Evolutionary conservation across 64 coral and sea anemone genomes (phyloP), one percentile per base, ranked within the genome.

Genomic region (Orbicella faveolata): DNA sequence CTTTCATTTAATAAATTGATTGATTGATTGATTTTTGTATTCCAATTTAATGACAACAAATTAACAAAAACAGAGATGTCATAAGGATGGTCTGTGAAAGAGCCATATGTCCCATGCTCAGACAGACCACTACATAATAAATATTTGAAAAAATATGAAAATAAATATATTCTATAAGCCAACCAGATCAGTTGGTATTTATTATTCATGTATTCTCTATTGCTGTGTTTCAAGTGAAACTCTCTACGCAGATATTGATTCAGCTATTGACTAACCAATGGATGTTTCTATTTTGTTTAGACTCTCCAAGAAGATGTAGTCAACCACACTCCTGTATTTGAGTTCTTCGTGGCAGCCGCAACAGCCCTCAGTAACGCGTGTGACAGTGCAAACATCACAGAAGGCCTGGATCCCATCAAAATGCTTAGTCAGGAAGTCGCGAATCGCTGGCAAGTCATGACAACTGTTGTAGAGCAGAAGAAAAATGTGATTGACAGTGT

Each of bases 371-470:
- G 68, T 21, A 87, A 94, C 63, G 91, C 97, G 7, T 99, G 97
- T 64, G 70, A 76, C 35, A 86, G 76, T 13, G 77, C 90, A 21
- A 93, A 99, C 41, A 95, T 99, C 63, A 88, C 89, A 53, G 74
- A 87, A 53, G 97, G 94, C 20, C 84, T 97, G 26, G 88, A 97
- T 78, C 95, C 95, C 3, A 87, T 97, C 34, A 79, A 97, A 65
- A 65, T 87, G 73, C 88, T 97, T 15, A 97, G 90, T 39, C 62
- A 94, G 9, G 95, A 97, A 73, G 80, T 97, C 73, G 70, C 84
- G 18, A 97, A 91, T 92, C 95, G 95, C 48, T 97, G 95, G 95
- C 3, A 84, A 54, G 95, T 97, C 13, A 97, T 97, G 88, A 91
- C 81, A 59, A 37, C 90, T 10, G 95, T 97, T 19, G 91, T 97